A percentile compares a stretch with the other conserved stretches of the same genome.
These are phyloP conservation scores for Mythimna vitellina DNA, from an alignment of 2,888 invertebrate species.

Conservation along the genomic window DNA sequence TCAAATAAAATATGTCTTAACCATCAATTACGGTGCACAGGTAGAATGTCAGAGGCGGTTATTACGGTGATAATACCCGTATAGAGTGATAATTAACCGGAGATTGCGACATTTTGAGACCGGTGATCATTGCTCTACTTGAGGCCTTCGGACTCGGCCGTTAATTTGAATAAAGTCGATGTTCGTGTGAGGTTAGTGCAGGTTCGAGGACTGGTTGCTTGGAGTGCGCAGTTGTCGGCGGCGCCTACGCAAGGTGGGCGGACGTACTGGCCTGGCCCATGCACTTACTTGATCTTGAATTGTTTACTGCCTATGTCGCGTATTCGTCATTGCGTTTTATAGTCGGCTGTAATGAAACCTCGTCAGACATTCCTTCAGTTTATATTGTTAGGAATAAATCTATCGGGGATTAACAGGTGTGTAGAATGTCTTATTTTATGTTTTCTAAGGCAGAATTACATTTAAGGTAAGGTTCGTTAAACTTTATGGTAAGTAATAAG, in stretches of 20 bases:
- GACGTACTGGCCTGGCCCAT: slow-evolving; percentile 60
- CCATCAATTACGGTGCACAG: slow-evolving; percentile 41
- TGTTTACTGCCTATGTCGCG: slow-evolving; percentile 51
- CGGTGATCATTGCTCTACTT: slow-evolving; percentile 68
- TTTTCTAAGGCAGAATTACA: too few species aligned
- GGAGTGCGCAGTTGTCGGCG: slow-evolving; percentile 41
- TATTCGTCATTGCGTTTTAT: slow-evolving; percentile 55
- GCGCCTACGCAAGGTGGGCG: slow-evolving; percentile 73
- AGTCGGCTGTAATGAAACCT: slow-evolving; percentile 28
- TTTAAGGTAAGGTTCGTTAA: not conserved
- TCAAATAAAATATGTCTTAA: slow-evolving; percentile 40
- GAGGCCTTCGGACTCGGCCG: slow-evolving; percentile 63
- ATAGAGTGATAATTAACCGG: slow-evolving; percentile 56
- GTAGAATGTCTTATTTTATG: not conserved
- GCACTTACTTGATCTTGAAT: slow-evolving; percentile 68
- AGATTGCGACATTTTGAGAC: slow-evolving; percentile 56
- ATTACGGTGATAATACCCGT: slow-evolving; percentile 44
- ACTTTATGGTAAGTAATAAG: not conserved
- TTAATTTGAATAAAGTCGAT: slow-evolving; percentile 77
- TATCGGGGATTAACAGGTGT: not conserved
- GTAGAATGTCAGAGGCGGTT: slow-evolving; percentile 44
- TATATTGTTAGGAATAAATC: slow-evolving; percentile 17
- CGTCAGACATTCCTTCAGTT: slow-evolving; percentile 21
- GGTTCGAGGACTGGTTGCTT: slow-evolving; percentile 58
- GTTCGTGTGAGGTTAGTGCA: slow-evolving; percentile 49